Evolutionary conservation across 2,888 invertebrate genomes (phyloP), one percentile per base, ranked within the genome.

Genomic region (Polymixis flavicincta): DNA sequence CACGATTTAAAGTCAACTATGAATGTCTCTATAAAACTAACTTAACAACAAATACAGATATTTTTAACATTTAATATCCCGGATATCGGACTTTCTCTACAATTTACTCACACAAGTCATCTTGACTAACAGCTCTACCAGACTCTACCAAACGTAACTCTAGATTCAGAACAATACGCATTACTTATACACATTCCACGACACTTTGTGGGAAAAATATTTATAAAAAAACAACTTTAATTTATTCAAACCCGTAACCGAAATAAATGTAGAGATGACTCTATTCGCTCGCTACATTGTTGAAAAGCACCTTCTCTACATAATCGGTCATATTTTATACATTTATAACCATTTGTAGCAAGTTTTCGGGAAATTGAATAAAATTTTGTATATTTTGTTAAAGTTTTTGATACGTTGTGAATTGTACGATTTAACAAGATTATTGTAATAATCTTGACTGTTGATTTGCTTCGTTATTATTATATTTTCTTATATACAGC

Each of bases 231-330:
- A 57, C 82, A 86, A 72, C 76, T 75, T 85, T 89, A 90, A 92
- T 92, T 86, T 92, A 93, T 93, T 93, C 89, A 90, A 91, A 90
- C 88, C 80, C 82, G 89, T 90, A 88, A 88, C 85, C 85, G 83
- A 85, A 88, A 87, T 87, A 87, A 87, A 87, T 89, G 84, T 89
- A 88, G 84, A 92, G 91, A 95, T 92, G 93, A 86, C 95, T 95
- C 90, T 92, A 95, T 95, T 89, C 83, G 71, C 76, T 82, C 81
- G 75, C 32, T 63, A 83, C 73, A 91, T 93, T 92, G 92, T 93
- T 89, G 88, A 91, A 91, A 91, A 89, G 77, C 88, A 85, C 80
- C 61, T 82, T 83, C 82, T 87, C 87, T 65, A 87, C 83, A 88
- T 85, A 89, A 90, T 85, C 82, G 85, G 66, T 84, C 80, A 90